phyloP scores from a whole-genome alignment of 2,113 vertebrate species.

The Tragelaphus scriptus region DNA sequence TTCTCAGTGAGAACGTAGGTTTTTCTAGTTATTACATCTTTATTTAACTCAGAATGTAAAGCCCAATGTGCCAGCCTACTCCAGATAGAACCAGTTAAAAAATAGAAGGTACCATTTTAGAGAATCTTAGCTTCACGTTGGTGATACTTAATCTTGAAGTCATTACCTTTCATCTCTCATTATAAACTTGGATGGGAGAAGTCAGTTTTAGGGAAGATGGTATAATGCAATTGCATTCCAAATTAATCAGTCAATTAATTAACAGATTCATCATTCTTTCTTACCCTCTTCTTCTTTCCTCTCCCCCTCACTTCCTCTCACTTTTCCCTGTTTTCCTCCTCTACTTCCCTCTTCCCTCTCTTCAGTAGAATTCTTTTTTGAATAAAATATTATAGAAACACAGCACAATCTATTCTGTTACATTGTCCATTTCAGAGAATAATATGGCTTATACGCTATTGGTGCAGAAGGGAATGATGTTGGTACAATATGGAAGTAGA shows the following conservation, averaged over 20 bases:
- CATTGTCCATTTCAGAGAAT: neutral
- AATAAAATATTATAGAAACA: neutral
- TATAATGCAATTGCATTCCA: neutral
- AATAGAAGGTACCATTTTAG: neutral
- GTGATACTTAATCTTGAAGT: neutral
- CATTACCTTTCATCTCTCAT: neutral
- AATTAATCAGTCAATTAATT: neutral
- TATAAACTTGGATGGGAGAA: neutral
- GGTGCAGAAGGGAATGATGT: neutral
- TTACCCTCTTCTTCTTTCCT: neutral
- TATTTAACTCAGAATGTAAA: neutral
- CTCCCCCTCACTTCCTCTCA: neutral
- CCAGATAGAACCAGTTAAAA: neutral
- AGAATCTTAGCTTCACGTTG: neutral
- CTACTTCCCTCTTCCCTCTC: neutral
- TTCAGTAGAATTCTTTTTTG: neutral
- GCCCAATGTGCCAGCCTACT: neutral
- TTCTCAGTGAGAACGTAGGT: neutral
- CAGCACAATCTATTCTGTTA: neutral
- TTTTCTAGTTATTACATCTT: neutral
- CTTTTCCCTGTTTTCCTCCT: neutral
- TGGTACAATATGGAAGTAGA: neutral
- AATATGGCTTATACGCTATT: neutral
- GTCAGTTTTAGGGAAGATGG: neutral
- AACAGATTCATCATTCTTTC: neutral